Conservation (phyloP, 1,140 invertebrate species). For the Cydia strobilella region DNA sequence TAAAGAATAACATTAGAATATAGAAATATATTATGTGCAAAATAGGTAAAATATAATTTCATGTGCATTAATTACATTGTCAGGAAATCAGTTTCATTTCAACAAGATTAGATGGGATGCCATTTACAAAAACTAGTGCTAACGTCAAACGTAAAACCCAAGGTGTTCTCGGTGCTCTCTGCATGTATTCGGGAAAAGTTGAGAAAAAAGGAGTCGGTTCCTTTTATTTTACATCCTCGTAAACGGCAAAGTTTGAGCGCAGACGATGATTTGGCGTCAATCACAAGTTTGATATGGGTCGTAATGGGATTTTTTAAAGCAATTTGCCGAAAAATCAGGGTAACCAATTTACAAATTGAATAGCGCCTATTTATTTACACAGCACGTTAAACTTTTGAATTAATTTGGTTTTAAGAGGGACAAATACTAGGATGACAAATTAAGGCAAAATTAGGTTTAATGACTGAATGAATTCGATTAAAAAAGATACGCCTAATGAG, state of each 20-base stretch:
- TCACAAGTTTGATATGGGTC: slow-evolving; percentile 55
- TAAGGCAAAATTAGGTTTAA: too few species aligned
- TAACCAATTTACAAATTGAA: slow-evolving; percentile 23
- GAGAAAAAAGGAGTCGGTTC: background rate
- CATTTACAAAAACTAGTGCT: too few species aligned
- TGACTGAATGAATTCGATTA: too few species aligned
- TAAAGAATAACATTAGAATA: too few species aligned
- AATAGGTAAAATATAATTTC: too few species aligned
- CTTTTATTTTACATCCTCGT: slow-evolving; percentile 36
- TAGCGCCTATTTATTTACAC: background rate
- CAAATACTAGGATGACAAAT: background rate
- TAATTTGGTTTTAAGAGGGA: background rate
- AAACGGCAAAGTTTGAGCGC: slow-evolving; percentile 56
- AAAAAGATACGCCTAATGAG: too few species aligned
- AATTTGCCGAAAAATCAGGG: slow-evolving; percentile 47
- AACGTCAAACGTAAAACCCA: too few species aligned
- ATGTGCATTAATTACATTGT: too few species aligned
- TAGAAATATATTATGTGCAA: too few species aligned
- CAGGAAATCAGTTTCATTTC: too few species aligned
- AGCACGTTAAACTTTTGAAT: background rate
- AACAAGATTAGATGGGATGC: too few species aligned
- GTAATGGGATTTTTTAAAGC: slow-evolving; percentile 59
- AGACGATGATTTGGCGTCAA: slow-evolving; percentile 41
- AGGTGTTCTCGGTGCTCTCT: too few species aligned
- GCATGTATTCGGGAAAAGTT: background rate